Percentiles rank a stretch among this genome's conserved stretches.
Evolutionary conservation across 2,888 invertebrate species (phyloP).

Genomic region (Thecophora atra): DNA sequence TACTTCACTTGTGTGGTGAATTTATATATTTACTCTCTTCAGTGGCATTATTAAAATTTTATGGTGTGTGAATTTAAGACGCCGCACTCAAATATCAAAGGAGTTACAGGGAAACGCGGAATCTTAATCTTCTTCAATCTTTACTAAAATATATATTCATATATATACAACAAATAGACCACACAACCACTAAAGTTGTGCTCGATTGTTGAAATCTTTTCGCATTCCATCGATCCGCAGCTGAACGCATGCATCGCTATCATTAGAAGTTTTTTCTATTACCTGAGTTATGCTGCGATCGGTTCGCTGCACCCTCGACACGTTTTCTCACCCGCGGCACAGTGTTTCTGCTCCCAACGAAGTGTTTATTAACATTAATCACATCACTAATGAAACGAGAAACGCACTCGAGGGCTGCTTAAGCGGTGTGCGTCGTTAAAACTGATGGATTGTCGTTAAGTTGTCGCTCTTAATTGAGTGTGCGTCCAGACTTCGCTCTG

Average conservation of each 20-base stretch:
- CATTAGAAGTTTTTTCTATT: background rate
- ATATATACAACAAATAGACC: no score
- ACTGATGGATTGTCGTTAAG: background rate
- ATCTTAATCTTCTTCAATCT: no score
- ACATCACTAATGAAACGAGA: background rate
- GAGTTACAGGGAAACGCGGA: no score
- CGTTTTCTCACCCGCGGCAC: background rate
- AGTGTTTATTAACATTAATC: constrained; percentile 9
- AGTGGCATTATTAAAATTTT: no score
- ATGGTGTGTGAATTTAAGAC: no score
- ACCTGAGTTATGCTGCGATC: background rate
- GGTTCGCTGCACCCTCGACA: background rate
- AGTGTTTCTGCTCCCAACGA: constrained; percentile 33
- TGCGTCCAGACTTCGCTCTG: background rate
- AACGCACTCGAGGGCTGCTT: background rate
- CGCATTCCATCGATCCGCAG: background rate
- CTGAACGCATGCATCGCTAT: background rate
- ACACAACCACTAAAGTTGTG: no score
- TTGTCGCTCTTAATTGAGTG: constrained; percentile 8
- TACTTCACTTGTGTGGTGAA: no score
- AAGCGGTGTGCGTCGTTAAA: background rate
- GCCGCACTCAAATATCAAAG: no score
- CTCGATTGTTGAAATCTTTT: no score
- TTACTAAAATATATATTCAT: no score
- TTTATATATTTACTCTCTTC: no score